Conservation (phyloP, 2,888 invertebrate genomes). For the Pollenia amentaria region DNA sequence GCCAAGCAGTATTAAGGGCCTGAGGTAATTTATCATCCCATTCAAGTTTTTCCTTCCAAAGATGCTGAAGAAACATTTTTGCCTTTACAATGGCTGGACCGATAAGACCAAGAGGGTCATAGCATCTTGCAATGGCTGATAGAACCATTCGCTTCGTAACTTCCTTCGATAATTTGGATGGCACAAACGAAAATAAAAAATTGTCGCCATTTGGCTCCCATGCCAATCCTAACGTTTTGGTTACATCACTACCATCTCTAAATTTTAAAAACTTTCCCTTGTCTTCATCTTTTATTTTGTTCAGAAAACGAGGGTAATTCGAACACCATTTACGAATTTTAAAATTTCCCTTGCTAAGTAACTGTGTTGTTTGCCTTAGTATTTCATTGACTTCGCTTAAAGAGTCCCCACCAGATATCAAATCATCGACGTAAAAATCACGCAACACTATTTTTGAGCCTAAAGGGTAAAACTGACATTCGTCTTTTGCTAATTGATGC, state of each 20-base stretch:
- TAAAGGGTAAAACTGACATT: conserved; percentile 1
- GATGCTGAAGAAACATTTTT: conserved; percentile 48
- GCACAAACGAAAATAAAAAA: conserved; percentile 17
- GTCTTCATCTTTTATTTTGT: not conserved
- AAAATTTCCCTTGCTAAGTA: conserved; percentile 17
- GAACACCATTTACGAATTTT: conserved; percentile 45
- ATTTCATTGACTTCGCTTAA: not conserved
- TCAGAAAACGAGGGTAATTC: conserved; percentile 2
- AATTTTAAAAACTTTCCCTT: conserved; percentile 29
- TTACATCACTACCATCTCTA: conserved; percentile 21
- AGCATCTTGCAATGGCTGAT: conserved; percentile 45
- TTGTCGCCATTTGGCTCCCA: not conserved
- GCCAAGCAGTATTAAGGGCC: conserved; percentile 19
- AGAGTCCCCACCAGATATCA: conserved; percentile 3
- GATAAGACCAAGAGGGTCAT: conserved; percentile 58
- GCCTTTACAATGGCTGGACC: conserved; percentile 52
- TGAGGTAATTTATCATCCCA: conserved; percentile 52
- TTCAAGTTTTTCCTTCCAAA: conserved; percentile 52
- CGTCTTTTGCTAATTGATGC: conserved; percentile 8
- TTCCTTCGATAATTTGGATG: not conserved
- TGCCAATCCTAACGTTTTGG: not conserved
- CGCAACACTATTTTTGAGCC: conserved; percentile 30
- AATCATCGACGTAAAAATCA: conserved; percentile 57
- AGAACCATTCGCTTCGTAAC: conserved; percentile 38
- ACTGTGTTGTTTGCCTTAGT: not conserved